A percentile compares a stretch with the other conserved stretches of the same genome.
These are phyloP conservation scores for Phortica okadai DNA, from an alignment of 2,888 invertebrate species.

Conservation along the genomic window DNA sequence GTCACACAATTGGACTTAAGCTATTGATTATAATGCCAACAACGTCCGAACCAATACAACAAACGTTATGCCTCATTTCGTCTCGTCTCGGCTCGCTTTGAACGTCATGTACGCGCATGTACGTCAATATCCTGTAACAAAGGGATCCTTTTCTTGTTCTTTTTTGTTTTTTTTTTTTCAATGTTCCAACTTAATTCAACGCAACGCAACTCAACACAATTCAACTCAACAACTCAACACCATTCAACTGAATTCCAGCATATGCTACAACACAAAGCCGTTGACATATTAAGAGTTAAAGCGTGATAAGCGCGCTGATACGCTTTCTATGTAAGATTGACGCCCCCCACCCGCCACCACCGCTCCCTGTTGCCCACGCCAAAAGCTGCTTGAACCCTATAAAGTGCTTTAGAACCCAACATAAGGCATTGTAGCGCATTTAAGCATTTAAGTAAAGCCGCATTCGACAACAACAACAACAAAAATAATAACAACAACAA, in stretches of 20 bases:
- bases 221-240: background rate
- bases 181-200: background rate
- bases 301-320: conserved; percentile 22
- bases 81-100: background rate
- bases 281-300: conserved; percentile 28
- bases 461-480: background rate
- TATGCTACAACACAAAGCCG: conserved; percentile 1
- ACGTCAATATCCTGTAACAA: background rate
- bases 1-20: conserved; percentile 20
- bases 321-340: background rate
- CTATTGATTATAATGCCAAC: conserved; percentile 10
- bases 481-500: background rate
- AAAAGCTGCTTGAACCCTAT: background rate
- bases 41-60: background rate
- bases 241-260: background rate
- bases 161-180: background rate
- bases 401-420: background rate
- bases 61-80: background rate
- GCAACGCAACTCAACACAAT: background rate
- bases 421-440: conserved; percentile 2
- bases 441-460: conserved; percentile 26
- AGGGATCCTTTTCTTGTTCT: background rate
- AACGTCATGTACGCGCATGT: background rate
- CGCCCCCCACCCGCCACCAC: background rate
- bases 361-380: background rate